Base-by-base conservation (phyloP, 2,113 vertebrate genomes). In the Brachypteracias leptosomus region DNA sequence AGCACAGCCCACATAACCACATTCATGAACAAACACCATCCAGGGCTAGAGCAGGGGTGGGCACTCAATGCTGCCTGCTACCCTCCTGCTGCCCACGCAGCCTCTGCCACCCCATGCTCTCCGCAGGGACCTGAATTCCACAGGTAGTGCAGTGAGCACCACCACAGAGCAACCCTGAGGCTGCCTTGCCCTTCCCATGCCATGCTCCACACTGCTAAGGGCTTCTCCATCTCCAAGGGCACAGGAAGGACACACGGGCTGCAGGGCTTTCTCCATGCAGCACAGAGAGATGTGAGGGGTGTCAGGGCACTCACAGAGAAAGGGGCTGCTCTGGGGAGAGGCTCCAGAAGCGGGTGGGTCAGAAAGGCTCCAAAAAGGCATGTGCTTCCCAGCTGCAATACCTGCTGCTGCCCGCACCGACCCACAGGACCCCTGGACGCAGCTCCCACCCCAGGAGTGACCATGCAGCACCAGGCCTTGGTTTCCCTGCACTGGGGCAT, bases 211-310 rank as follows among this genome's bases (percentile, higher is more conserved):
- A 8, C 67, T 70, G 76, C 79, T 12, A 31, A 31, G 58, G 19
- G 73, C 89, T 92, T 8, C 77, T 49, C 11, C 0, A 0, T n/a
- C 83, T 87, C 65, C 95, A 95, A 94, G 93, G 96, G 63, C 85
- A 94, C 3, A 1, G 52, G 29, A 95, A 97, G 94, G 95, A 65
- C 90, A 75, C 38, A 4, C 40, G 29, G 35, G 28, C 61, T 82
- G 74, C 47, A 0, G 2, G 24, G 81, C 47, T 51, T 61, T 71
- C 2, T 0, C 31, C 3, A 26, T 0, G 3, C 31, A 6, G 62
- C 82, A 68, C 25, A n/a, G 31, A 61, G 36, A 42, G 55, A 31
- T 2, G 17, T 4, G 36, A 67, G 13, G 36, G 55, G 25, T 20
- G 21, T 31, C 74, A 40, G 18, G 11, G 85, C 57, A 46, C n/a